Evolutionary conservation across 2,888 invertebrate genomes (phyloP), one percentile per base, ranked within the genome.

Genomic region (Saturnia japonica): DNA sequence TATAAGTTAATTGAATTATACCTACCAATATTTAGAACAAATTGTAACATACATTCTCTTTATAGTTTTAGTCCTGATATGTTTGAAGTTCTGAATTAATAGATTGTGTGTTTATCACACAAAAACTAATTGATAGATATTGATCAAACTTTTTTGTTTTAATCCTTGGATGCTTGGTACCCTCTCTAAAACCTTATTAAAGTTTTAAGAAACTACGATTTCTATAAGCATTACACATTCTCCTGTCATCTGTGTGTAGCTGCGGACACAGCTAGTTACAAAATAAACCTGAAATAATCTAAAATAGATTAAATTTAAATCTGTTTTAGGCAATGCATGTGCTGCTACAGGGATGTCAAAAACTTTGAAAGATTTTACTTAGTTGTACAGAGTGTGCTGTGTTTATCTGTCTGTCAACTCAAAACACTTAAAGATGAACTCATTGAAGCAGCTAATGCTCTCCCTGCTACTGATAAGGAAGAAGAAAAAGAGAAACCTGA

Each of bases 351-450:
- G 80, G 98, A 98, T 93, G 96, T 96, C 72, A 98, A 98, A 90
- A 98, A 98, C 91, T 97, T 98, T 91, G 98, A 98, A 86, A 95
- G 98, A 78, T 97, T 98, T 88, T 98, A 98, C 89, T 95, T 97
- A 83, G 95, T 99, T 80, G 97, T 98, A 57, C 98, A 98, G 88
- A 97, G 98, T 76, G 96, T 98, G 79, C 95, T 98, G 73, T 96
- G 96, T 82, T 95, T 97, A 78, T 96, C 97, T 68, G 96, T 98
- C 72, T 96, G 97, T 86, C 96, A 98, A 87, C 94, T 98, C 68
- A 97, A 97, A 90, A 95, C 95, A 82, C 95, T 97, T 11, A 95
- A 95, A 84, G 95, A 95, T 84, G 94, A 95, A 72, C 88, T 95
- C 70, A 88, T 91, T 80, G 87, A 88, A 81, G 88, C 91, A 79